Evolutionary conservation across 2,888 invertebrate species (phyloP).

Genomic region (Scaptomyza caliginosa): DNA sequence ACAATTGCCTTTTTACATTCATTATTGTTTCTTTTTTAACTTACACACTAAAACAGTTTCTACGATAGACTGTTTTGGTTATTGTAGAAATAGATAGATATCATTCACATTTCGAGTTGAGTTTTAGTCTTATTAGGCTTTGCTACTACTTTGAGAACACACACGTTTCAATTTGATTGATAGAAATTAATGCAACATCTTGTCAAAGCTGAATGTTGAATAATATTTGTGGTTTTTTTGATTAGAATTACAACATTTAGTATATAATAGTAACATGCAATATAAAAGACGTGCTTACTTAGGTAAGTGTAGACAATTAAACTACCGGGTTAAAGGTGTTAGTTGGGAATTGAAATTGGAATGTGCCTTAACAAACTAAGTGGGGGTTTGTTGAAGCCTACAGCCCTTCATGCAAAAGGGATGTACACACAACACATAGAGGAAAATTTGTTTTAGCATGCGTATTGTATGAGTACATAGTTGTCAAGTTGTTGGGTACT

Average conservation of each 20-base stretch:
- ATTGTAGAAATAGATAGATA: conserved; percentile 39
- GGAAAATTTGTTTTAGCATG: conserved; percentile 21
- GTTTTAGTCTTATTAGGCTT: conserved; percentile 39
- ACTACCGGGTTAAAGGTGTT: neutral
- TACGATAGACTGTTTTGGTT: conserved; percentile 53
- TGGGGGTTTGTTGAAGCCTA: conserved; percentile 6
- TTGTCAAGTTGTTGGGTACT: conserved; percentile 32
- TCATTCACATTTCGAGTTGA: conserved; percentile 50
- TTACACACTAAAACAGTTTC: conserved; percentile 64
- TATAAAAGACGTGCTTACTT: conserved; percentile 33
- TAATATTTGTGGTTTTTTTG: conserved; percentile 23
- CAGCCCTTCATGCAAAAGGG: conserved; percentile 37
- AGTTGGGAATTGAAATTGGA: conserved; percentile 5
- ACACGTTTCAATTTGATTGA: conserved; percentile 51
- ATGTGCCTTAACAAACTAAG: conserved; percentile 5
- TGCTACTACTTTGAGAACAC: conserved; percentile 73
- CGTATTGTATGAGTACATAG: conserved; percentile 30
- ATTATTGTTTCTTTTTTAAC: conserved; percentile 29
- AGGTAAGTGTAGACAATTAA: neutral
- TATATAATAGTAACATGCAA: conserved; percentile 39
- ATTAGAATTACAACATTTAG: conserved; percentile 32
- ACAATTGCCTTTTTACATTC: conserved; percentile 59
- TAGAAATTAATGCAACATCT: conserved; percentile 11
- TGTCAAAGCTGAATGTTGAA: conserved; percentile 16
- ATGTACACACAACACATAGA: conserved; percentile 13